Base-by-base conservation (phyloP, 1,140 invertebrate genomes). In the Drosophila athabasca region DNA sequence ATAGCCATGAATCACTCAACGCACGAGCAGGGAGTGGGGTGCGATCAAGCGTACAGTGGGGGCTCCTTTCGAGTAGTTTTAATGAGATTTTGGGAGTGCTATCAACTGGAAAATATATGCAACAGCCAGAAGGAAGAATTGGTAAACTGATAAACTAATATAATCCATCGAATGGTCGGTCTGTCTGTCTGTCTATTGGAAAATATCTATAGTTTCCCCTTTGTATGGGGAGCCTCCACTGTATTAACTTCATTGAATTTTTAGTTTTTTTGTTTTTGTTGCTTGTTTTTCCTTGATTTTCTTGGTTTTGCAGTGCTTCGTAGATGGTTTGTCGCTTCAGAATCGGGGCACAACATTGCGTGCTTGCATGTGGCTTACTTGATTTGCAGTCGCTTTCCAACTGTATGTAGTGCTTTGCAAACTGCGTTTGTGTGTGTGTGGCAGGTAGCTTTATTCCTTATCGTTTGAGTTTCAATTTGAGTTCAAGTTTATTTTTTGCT, bases 281-380 rank as follows among this genome's bases (percentile, higher is more conserved):
- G 43, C 31, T 43, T 15, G 24, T 58, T 55, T n/a, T 52, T 55
- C 8, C 55, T 52, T 49, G 41, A 29, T 17, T 51, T 53, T 76
- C 45, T 64, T 52, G 71, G 67, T 77, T 57, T 75, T 81, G 59
- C 81, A 85, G 82, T 85, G 82, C 77, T 85, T 87, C 44, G 69
- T 61, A 39, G 79, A 65, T 53, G 77, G 62, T 55, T 85, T 87
- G 54, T 51, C 77, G 52, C 41, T 51, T 49, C 67, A 35, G 44
- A 84, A 73, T 68, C 58, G 60, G 46, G 76, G 52, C 48, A 35
- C 55, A 52, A 54, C 50, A 35, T 50, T 65, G 69, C 65, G 48
- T 62, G 78, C 82, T 78, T 85, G 82, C 82, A 88, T 85, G 82
- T 87, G 82, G 82, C 78, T 85, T 53, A 69, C 82, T 87, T 85